Conservation (phyloP, 2,113 vertebrate species). For the Aphelocoma coerulescens region DNA sequence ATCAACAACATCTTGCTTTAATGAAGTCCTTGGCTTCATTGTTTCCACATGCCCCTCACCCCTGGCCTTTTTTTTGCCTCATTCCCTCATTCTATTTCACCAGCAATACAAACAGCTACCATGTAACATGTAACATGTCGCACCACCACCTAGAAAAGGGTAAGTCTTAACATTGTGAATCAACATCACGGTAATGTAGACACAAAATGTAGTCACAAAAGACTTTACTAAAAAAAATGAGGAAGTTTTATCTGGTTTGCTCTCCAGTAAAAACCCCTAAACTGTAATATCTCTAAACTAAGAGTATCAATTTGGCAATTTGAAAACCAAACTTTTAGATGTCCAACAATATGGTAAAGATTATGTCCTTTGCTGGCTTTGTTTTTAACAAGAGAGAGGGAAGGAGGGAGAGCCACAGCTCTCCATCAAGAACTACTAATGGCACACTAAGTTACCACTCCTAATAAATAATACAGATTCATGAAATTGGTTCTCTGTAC, state of each 20-base stretch:
- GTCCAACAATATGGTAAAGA: background rate
- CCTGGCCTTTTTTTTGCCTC: background rate
- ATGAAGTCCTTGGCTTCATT: background rate
- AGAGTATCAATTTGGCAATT: background rate
- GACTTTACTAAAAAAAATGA: background rate
- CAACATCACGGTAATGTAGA: background rate
- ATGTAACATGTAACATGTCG: background rate
- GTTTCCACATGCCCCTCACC: background rate
- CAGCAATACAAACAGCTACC: background rate
- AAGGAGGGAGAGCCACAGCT: background rate
- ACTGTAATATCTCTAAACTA: background rate
- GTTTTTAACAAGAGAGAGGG: background rate
- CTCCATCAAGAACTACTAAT: background rate
- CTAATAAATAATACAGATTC: background rate
- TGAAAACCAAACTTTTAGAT: background rate
- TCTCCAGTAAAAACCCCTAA: background rate
- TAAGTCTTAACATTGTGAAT: background rate
- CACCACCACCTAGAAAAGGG: background rate
- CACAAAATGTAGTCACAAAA: background rate
- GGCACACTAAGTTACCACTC: background rate
- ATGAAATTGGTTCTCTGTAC: background rate
- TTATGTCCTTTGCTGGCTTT: background rate
- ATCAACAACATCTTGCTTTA: background rate
- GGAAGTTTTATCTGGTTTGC: background rate
- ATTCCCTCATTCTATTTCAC: background rate